Conservation (phyloP, 2,888 invertebrate species). For the Machimus atricapillus region DNA sequence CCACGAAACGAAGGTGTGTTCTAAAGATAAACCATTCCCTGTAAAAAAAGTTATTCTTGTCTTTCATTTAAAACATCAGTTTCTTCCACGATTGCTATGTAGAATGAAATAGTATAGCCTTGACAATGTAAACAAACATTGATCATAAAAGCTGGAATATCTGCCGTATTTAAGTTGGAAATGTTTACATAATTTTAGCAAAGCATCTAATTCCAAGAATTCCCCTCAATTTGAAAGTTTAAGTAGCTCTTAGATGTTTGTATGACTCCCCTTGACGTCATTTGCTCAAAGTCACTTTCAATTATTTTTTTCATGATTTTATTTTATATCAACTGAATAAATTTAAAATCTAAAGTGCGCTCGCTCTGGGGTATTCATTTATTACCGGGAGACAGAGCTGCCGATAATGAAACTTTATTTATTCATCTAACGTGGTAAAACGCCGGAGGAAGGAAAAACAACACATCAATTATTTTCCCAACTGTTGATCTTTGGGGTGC, state of each 20-base stretch:
- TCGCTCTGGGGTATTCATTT: not conserved
- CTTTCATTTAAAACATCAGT: not conserved
- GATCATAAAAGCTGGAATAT: not conserved
- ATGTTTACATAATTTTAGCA: not conserved
- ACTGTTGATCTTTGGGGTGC: not conserved
- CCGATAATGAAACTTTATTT: not conserved
- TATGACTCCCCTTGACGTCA: not conserved
- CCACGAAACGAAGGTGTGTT: not conserved
- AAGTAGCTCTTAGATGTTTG: not conserved
- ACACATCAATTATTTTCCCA: not conserved
- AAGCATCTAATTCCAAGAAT: not conserved
- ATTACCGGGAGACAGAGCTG: not conserved
- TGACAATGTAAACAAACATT: not conserved
- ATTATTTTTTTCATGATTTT: not conserved
- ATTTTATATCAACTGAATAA: not conserved
- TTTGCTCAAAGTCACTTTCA: not conserved
- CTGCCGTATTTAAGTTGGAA: not conserved
- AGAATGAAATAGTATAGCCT: not conserved
- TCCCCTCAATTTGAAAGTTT: not conserved
- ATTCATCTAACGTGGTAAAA: not conserved
- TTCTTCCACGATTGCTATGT: not conserved
- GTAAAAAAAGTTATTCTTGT: not conserved
- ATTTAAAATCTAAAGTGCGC: not conserved
- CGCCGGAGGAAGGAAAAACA: not conserved
- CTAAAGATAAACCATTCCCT: not conserved